Base-by-base conservation (phyloP, 2,888 invertebrate species). In the Volucella zonaria region DNA sequence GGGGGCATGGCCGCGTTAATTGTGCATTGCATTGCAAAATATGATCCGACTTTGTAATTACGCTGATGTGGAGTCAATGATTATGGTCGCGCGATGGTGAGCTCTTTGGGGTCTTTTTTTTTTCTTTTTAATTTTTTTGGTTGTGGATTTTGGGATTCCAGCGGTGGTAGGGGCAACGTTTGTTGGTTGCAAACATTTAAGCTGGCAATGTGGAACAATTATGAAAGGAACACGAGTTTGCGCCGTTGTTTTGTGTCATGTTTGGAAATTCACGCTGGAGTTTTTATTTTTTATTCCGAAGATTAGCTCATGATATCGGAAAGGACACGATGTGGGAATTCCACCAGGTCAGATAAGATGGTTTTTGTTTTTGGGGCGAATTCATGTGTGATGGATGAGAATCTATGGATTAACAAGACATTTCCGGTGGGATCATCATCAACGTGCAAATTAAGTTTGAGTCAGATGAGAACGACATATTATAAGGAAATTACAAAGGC, bases 1-100 rank as follows among this genome's bases (percentile, higher is more conserved):
- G 81, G 81, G 80, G 85, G 85, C 81, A 81, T 85, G 85, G 81
- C 81, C 67, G 80, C 85, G 85, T 73, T 85, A 85, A 85, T 85
- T 85, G 85, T 81, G 67, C 64, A 85, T 59, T 49, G 80, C 75
- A 76, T 75, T 75, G 83, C 83, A 74, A 75, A 83, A 71, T 77
- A 77, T 68, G 81, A 81, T 64, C 76, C 85, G 76, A 73, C 81
- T 81, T 85, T 81, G 81, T 81, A 85, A 85, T 85, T 85, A 81
- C 59, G 76, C 58, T 76, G 85, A 85, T 80, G 61, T 66, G 75
- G 54, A 83, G 52, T 66, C 71, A 83, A 61, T 80, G 83, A 80
- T 83, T 83, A 67, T 71, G 78, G 75, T 58, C 51, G 70, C 62
- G 75, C 49, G 75, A 64, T 64, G 75, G 51, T 64, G 62, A 42